These are phyloP conservation scores for Lordiphosa stackelbergi DNA, from an alignment of 1,140 invertebrate genomes.

Conservation along the genomic window DNA sequence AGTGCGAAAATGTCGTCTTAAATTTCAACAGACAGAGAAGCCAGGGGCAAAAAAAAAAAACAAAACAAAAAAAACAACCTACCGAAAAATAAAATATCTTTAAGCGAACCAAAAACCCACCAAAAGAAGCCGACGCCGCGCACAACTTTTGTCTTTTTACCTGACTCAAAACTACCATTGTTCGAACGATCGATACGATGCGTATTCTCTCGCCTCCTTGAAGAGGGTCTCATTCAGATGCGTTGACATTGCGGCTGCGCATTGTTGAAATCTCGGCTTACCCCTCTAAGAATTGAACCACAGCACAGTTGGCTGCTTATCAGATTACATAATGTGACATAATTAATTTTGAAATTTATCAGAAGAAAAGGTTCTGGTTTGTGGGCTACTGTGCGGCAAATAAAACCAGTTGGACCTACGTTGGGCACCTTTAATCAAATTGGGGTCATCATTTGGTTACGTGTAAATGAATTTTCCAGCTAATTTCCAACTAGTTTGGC, in stretches of 20 bases:
- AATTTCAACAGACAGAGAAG: conserved; percentile 16
- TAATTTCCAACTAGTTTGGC: conserved; percentile 45
- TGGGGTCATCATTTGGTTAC: conserved; percentile 55
- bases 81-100: background rate
- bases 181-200: conserved; percentile 9
- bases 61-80: conserved; percentile 23
- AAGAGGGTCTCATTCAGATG: conserved; percentile 49
- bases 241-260: conserved; percentile 57
- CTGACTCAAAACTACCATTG: conserved; percentile 7
- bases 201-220: conserved; percentile 18
- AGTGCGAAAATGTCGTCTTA: conserved; percentile 26
- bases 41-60: conserved; percentile 16
- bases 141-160: conserved; percentile 1
- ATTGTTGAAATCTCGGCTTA: conserved; percentile 27
- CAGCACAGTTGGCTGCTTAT: conserved; percentile 52
- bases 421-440: conserved; percentile 45
- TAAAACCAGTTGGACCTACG: too few relatives aligned
- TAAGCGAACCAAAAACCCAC: too few relatives aligned
- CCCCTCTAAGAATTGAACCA: conserved; percentile 21
- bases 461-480: conserved; percentile 59
- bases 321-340: conserved; percentile 77
- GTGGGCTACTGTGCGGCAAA: too few relatives aligned
- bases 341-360: conserved; percentile 69
- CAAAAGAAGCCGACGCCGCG: too few relatives aligned
- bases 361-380: conserved; percentile 6